phyloP scores from a whole-genome alignment of 2,888 invertebrate species.

The Epinotia ramella region DNA sequence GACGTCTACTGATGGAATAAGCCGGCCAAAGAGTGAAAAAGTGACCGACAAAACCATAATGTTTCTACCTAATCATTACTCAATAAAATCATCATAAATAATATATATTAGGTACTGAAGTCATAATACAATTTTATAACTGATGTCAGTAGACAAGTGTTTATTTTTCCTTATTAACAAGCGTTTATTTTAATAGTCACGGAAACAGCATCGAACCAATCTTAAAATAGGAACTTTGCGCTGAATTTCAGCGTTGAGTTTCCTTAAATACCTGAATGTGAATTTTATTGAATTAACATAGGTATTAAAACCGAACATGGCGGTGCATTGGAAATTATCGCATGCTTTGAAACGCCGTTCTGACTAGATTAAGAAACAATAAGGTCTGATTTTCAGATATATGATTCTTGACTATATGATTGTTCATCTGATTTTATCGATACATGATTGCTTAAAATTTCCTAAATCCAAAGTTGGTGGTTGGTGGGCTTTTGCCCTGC shows the following conservation, averaged over 20 bases:
- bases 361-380: no score
- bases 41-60: not conserved
- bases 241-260: not conserved
- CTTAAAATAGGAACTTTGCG: not conserved
- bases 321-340: no score
- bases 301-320: not conserved
- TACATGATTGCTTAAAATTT: no score
- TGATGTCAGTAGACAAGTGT: slow-evolving; percentile 19
- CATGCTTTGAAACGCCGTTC: no score
- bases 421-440: no score
- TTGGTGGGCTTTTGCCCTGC: no score
- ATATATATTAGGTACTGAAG: not conserved
- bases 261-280: slow-evolving; percentile 4
- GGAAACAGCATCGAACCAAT: not conserved
- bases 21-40: no score
- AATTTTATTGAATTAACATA: not conserved
- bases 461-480: no score
- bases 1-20: no score
- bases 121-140: not conserved
- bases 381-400: no score
- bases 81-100: no score
- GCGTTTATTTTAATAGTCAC: not conserved
- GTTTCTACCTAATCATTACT: not conserved
- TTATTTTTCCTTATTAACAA: slow-evolving; percentile 13
- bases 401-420: no score